Evolutionary conservation across 2,888 invertebrate genomes (phyloP).

Genomic region (Pachydiplax longipennis): DNA sequence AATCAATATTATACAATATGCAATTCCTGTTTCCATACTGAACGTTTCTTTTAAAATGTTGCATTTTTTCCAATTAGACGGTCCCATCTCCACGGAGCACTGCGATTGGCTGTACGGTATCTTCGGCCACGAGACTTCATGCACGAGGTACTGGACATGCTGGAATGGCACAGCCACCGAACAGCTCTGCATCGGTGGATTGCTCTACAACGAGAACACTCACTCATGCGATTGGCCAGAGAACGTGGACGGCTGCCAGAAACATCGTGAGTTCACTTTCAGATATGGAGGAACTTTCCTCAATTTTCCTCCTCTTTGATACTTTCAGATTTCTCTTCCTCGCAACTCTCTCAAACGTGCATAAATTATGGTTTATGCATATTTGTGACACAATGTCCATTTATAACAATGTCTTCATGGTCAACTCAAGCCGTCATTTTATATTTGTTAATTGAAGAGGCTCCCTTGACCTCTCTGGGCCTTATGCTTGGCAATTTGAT

Average conservation of each 20-base stretch:
- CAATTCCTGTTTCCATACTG: no score
- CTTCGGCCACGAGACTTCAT: constrained; percentile 92
- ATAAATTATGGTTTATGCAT: no score
- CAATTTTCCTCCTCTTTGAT: background rate
- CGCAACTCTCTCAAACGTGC: no score
- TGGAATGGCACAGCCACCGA: constrained; percentile 95
- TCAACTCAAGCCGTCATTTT: no score
- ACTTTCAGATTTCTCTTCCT: background rate
- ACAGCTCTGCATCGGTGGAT: constrained; percentile 89
- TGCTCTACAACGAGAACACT: constrained; percentile 88
- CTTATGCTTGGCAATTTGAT: no score
- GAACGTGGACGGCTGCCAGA: constrained; percentile 91
- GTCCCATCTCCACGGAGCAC: constrained; percentile 83
- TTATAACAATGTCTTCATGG: no score
- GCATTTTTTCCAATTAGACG: constrained; percentile 64
- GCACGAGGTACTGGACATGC: constrained; percentile 93
- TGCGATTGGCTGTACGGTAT: constrained; percentile 94
- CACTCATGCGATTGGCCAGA: constrained; percentile 95
- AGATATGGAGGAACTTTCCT: constrained; percentile 22
- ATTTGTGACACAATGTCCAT: no score
- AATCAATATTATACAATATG: no score
- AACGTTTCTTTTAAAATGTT: no score
- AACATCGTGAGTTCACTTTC: constrained; percentile 79
- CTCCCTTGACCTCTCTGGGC: no score
- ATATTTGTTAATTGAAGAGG: no score